Evolutionary conservation across 2,797 vertebrate genomes (phyloP), one percentile per base, ranked within the genome.

Genomic region (Bradypus variegatus): DNA sequence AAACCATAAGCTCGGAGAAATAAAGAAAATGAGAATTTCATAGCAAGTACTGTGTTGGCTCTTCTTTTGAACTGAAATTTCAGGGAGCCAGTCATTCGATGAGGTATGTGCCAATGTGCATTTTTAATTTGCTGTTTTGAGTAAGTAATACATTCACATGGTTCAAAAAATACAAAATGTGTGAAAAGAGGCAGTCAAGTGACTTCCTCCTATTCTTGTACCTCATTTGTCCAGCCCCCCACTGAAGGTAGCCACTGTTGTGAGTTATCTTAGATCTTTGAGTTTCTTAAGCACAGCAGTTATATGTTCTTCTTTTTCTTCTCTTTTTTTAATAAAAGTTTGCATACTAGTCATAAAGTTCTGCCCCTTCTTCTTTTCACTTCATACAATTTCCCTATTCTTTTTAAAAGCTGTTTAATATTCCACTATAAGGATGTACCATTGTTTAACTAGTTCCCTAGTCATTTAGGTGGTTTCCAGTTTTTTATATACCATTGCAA

Each of bases 101-200:
- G 8, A 27, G 5, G 4, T 16, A 4, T 8, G 27, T 73, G 45
- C 13, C 9, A 10, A 1, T 1, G 0, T 21, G 36, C 4, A 3
- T 55, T 69, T 87, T 33, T 12, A 21, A 18, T 19, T n/a, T 31
- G 12, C 16, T 36, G 11, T 41, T 53, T 18, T 15, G 48, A 21
- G 12, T 45, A 19, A 88, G 62, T 33, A 5, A 8, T 69, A 3
- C 16, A 33, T 64, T 64, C 73, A 53, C 9, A 1, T 73, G 36
- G 33, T 12, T 60, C 76, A 38, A 25, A 73, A 58, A 60, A 53
- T 8, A 8, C 4, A 5, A 18, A n/a, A 81, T 8, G 7, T 25
- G 10, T n/a, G 5, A 31, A 79, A 72, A 29, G 86, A 58, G 31
- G 19, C 13, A 29, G 53, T 10, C 8, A 67, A 21, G 70, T 16